Conservation (phyloP, 1,140 invertebrate genomes). For the Megathymus violae region DNA sequence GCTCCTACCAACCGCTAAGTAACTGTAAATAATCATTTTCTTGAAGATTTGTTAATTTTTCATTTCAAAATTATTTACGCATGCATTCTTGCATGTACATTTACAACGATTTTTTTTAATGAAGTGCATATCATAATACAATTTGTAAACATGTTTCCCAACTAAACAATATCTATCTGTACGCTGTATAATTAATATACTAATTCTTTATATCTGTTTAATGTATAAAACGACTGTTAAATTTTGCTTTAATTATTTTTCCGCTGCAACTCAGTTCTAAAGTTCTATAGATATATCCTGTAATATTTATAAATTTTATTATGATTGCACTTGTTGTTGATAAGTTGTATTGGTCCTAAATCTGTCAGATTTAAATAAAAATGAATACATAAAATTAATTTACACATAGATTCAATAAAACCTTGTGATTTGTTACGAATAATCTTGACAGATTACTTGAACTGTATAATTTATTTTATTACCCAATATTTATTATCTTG, state of each 20-base stretch:
- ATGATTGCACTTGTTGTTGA: constrained; percentile 3
- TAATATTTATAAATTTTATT: constrained; percentile 4
- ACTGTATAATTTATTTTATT: constrained; percentile 11
- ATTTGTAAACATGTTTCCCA: too few species aligned
- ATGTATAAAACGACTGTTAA: too few species aligned
- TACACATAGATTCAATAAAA: too few species aligned
- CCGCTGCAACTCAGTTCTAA: too few species aligned
- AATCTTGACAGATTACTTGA: neutral
- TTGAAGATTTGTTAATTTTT: neutral
- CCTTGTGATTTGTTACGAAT: too few species aligned
- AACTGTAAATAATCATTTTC: neutral
- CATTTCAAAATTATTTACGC: constrained; percentile 8
- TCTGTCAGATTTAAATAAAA: neutral
- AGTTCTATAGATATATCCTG: too few species aligned
- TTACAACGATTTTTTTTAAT: constrained; percentile 16
- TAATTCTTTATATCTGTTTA: too few species aligned
- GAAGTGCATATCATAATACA: constrained; percentile 5
- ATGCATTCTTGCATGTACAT: constrained; percentile 29
- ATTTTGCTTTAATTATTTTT: too few species aligned
- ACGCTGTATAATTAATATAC: too few species aligned
- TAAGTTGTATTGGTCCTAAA: constrained; percentile 7
- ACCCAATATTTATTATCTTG: constrained; percentile 4
- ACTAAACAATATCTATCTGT: too few species aligned
- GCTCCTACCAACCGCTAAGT: neutral
- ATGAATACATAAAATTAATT: too few species aligned